Evolutionary conservation across 2,113 vertebrate species (phyloP).

Genomic region (Argyrosomus japonicus): DNA sequence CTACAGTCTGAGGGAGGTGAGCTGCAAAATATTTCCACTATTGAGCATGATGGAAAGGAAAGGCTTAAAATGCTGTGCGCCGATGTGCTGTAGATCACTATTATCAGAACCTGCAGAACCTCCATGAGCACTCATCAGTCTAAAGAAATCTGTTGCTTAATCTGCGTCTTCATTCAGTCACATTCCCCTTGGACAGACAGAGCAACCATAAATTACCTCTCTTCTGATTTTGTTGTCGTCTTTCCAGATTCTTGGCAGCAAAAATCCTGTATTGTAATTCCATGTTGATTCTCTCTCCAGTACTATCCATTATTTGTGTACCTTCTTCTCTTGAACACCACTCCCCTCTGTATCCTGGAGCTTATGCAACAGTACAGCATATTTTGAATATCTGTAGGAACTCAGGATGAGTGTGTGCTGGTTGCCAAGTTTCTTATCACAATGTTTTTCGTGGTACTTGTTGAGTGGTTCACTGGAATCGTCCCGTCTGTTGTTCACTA

Average conservation of each 20-base stretch:
- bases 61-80: neutral
- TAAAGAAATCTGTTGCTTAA: constrained; percentile 9
- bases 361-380: neutral
- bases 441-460: neutral
- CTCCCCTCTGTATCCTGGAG: neutral
- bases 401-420: neutral
- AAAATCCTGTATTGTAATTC: neutral
- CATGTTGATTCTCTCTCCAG: neutral
- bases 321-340: neutral
- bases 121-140: neutral
- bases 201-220: neutral
- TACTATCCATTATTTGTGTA: neutral
- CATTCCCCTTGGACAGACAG: neutral
- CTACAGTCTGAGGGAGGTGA: neutral
- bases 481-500: neutral
- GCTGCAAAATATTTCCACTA: neutral
- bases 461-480: neutral
- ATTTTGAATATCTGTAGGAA: neutral
- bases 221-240: neutral
- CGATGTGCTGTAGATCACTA: neutral
- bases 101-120: neutral
- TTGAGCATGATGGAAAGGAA: neutral
- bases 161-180: constrained; percentile 1
- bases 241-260: neutral
- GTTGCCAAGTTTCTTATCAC: neutral